Evolutionary conservation across 2,888 invertebrate species (phyloP).

Genomic region (Shargacucullia verbasci): DNA sequence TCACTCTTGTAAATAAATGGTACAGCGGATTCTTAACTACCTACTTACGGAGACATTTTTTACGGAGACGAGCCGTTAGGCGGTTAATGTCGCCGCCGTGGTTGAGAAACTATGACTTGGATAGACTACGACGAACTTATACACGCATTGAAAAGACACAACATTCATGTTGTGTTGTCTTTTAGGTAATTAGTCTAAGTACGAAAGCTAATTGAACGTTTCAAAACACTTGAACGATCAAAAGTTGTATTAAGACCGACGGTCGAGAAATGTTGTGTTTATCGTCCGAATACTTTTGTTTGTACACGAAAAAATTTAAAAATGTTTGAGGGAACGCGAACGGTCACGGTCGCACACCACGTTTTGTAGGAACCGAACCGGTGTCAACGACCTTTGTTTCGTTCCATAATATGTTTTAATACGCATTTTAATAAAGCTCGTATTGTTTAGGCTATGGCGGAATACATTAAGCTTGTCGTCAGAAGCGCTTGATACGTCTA

Average conservation of each 20-base stretch:
- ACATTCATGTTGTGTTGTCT: constrained; percentile 37
- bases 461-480: constrained; percentile 80
- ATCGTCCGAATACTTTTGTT: constrained; percentile 61
- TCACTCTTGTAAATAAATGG: constrained; percentile 87
- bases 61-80: constrained; percentile 74
- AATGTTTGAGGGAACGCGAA: constrained; percentile 66
- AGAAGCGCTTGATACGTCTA: constrained; percentile 46
- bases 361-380: constrained; percentile 70
- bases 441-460: constrained; percentile 79
- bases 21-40: constrained; percentile 85
- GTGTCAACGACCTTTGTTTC: constrained; percentile 82
- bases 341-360: constrained; percentile 79
- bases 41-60: constrained; percentile 87
- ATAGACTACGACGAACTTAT: constrained; percentile 22
- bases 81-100: constrained; percentile 67
- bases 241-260: constrained; percentile 29
- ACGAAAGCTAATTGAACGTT: constrained; percentile 44
- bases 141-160: constrained; percentile 39
- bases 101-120: constrained; percentile 50
- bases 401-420: constrained; percentile 83
- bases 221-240: constrained; percentile 37
- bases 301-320: constrained; percentile 59
- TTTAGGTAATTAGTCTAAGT: constrained; percentile 32
- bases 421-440: constrained; percentile 84
- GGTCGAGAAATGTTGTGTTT: constrained; percentile 45